Conservation (phyloP, 92 coral and sea anemone genomes). For the Zoanthus gigantus region DNA sequence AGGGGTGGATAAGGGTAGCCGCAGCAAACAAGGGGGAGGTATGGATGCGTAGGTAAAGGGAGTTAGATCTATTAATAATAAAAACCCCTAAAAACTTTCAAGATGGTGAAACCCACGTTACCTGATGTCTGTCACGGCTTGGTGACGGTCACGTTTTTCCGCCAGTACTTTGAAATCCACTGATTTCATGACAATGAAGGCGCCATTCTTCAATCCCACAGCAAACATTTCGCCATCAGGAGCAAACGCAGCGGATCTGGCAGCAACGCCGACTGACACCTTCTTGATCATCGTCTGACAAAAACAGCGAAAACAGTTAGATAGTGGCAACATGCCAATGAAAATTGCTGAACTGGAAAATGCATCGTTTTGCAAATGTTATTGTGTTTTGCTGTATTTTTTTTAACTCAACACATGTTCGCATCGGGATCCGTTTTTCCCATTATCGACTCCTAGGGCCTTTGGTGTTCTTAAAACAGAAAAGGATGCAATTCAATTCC, state of each 20-base stretch:
- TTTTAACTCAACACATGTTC: not conserved
- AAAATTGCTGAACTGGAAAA: not conserved
- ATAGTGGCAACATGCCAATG: too few relatives aligned
- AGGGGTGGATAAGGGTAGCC: too few relatives aligned
- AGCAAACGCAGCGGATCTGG: constrained; percentile 92
- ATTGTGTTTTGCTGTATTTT: too few relatives aligned
- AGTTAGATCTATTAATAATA: too few relatives aligned
- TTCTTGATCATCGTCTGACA: constrained; percentile 81
- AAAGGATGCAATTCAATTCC: too few relatives aligned
- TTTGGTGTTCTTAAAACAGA: too few relatives aligned
- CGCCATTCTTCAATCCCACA: constrained; percentile 95
- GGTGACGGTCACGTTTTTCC: constrained; percentile 91
- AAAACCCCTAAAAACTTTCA: not conserved
- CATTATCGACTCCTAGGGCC: too few relatives aligned
- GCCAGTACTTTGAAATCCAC: constrained; percentile 81
- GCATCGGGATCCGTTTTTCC: not conserved
- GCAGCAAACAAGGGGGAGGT: too few relatives aligned
- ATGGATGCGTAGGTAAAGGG: too few relatives aligned
- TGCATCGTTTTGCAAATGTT: not conserved
- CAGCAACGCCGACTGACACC: constrained; percentile 76
- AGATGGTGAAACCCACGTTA: not conserved
- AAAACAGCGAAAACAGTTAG: not conserved
- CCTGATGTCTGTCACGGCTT: constrained; percentile 94
- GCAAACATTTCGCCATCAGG: constrained; percentile 96
- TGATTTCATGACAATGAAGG: constrained; percentile 80